Base-by-base conservation (phyloP, 2,113 vertebrate species). In the Oryzias curvinotus region DNA sequence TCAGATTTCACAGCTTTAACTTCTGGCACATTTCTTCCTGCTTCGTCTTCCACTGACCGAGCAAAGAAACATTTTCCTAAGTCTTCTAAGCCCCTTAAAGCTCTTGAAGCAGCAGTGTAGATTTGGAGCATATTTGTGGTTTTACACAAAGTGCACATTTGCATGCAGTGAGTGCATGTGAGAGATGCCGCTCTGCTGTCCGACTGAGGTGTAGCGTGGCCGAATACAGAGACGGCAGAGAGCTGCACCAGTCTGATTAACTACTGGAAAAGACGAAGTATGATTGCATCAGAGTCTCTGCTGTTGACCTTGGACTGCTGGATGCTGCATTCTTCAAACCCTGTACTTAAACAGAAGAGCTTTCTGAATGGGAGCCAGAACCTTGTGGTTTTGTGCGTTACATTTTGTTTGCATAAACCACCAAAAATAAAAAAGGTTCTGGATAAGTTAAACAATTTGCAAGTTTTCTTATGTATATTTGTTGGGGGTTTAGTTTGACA, bases 121-220 rank as follows among this genome's bases (percentile, higher is more conserved):
- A 71, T 71, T 74, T 67, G 76, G 67, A 65, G 55, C 83, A 87
- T 81, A 74, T 75, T 77, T 73, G 89, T 65, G 87, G 85, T 85
- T 91, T 90, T 85, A 86, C 71, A 65, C 21, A 54, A 77, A 68
- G 64, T 75, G 74, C 82, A 73, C 42, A 86, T 89, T 76, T 85
- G 56, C 63, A 73, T 54, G 59, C 58, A 68, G 57, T 67, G 78
- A 82, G 48, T 79, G 10, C 36, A 81, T 73, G 71, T 42, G 65
- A 23, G 66, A 80, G 78, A 78, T 73, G 75, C 54, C 68, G 71
- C 81, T 82, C 68, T 70, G 52, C 47, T 68, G 60, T 65, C 25
- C 49, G 60, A 41, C 0, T 44, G 57, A 44, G 65, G 58, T 26
- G 65, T 45, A 69, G 72, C 63, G 57, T 55, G 75, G 62, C 58